phyloP scores from a whole-genome alignment of 2,888 invertebrate genomes.

The Drosophila niveifrons region DNA sequence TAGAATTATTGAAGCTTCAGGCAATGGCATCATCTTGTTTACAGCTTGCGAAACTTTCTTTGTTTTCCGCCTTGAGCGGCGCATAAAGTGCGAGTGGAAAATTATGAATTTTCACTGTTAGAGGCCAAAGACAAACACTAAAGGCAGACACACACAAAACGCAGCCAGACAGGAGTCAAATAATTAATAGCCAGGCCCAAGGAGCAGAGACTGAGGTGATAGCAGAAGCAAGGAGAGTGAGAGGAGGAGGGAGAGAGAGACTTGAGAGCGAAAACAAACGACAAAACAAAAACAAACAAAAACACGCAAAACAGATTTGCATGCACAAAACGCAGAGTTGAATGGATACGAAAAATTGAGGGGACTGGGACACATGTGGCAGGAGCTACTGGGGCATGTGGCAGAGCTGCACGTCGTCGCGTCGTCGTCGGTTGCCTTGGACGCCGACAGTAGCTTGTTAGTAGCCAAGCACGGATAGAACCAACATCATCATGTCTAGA shows the following conservation, averaged over 20 bases:
- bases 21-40: constrained; percentile 2
- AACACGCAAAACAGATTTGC: constrained; percentile 75
- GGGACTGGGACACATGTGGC: constrained; percentile 45
- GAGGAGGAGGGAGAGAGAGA: not conserved
- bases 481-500: constrained; percentile 60
- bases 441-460: constrained; percentile 74
- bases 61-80: constrained; percentile 13
- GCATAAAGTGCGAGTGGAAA: constrained; percentile 42
- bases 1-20: not conserved
- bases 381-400: not conserved
- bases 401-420: constrained; percentile 17
- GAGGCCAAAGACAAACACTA: constrained; percentile 62
- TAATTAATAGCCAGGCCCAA: constrained; percentile 68
- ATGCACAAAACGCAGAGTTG: constrained; percentile 63
- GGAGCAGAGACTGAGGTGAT: constrained; percentile 8
- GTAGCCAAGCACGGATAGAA: constrained; percentile 27
- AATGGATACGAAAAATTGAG: constrained; percentile 32
- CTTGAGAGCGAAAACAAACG: constrained; percentile 53
- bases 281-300: constrained; percentile 62
- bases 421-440: constrained; percentile 68
- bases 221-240: not conserved
- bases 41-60: constrained; percentile 6
- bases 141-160: constrained; percentile 59
- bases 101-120: constrained; percentile 70
- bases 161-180: constrained; percentile 76